Evolutionary conservation across 64 coral and sea anemone species (phyloP).

Genomic region (Exaiptasia diaphana): DNA sequence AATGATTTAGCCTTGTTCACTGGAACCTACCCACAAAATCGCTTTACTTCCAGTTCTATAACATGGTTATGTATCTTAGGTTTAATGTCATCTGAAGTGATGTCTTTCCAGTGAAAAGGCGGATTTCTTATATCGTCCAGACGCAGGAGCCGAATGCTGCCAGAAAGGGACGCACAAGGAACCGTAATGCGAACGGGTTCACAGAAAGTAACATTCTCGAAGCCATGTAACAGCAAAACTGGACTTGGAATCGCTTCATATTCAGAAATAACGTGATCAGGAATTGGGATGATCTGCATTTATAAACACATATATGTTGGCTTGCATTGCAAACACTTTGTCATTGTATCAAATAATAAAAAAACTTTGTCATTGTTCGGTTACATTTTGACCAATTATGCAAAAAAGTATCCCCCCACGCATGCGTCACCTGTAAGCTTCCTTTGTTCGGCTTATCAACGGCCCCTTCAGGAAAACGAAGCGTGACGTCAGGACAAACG

Average conservation of each 20-base stretch:
- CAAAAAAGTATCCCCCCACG: background rate
- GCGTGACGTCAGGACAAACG: background rate
- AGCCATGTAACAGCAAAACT: background rate
- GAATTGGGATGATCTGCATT: background rate
- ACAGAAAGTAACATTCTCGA: background rate
- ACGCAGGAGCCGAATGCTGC: background rate
- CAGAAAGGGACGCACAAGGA: background rate
- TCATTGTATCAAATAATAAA: background rate
- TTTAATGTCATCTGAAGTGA: background rate
- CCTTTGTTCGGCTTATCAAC: background rate
- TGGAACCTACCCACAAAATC: background rate
- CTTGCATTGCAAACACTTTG: background rate
- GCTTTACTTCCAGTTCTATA: background rate
- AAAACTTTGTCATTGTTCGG: background rate
- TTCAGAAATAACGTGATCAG: background rate
- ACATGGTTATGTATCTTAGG: background rate
- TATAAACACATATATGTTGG: too few species aligned
- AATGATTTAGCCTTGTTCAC: too few species aligned
- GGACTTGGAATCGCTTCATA: background rate
- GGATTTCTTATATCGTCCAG: background rate
- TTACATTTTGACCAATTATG: background rate
- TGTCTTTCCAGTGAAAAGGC: background rate
- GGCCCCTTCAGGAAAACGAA: background rate
- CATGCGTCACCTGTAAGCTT: background rate
- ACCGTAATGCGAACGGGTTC: background rate